Evolutionary conservation across 2,797 vertebrate genomes (phyloP).

Genomic region (Meda fulgida): DNA sequence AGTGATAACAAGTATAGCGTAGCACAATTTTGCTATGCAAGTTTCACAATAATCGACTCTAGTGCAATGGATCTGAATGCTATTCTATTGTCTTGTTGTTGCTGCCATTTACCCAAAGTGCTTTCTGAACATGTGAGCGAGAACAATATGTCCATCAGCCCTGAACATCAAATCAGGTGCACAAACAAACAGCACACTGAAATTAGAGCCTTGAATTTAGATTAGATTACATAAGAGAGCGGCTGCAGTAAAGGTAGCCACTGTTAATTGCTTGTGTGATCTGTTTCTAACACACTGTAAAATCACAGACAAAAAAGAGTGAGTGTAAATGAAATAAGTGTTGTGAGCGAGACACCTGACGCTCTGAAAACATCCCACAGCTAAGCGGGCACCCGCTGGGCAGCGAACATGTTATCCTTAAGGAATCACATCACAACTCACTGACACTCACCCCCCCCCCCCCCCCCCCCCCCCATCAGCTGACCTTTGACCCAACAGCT

Average conservation of each 20-base stretch:
- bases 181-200: neutral
- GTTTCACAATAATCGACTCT: neutral
- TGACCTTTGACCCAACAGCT: conserved; percentile 72
- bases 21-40: neutral
- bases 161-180: neutral
- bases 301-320: conserved; percentile 54
- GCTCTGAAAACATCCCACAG: conserved; percentile 42
- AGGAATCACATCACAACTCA: conserved; percentile 64
- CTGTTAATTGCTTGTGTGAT: conserved; percentile 62
- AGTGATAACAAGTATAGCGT: neutral
- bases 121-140: neutral
- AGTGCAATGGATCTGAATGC: neutral
- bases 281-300: conserved; percentile 74
- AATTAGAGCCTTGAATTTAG: neutral
- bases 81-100: neutral
- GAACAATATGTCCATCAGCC: neutral
- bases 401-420: conserved; percentile 76
- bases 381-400: conserved; percentile 66
- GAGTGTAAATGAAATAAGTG: conserved; percentile 18
- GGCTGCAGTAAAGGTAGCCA: conserved; percentile 50
- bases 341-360: conserved; percentile 2
- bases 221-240: conserved; percentile 23
- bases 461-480: conserved; percentile 60
- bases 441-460: conserved; percentile 51
- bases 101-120: neutral